Evolutionary conservation across 2,888 invertebrate species (phyloP).

Genomic region (Bellardia pandia): DNA sequence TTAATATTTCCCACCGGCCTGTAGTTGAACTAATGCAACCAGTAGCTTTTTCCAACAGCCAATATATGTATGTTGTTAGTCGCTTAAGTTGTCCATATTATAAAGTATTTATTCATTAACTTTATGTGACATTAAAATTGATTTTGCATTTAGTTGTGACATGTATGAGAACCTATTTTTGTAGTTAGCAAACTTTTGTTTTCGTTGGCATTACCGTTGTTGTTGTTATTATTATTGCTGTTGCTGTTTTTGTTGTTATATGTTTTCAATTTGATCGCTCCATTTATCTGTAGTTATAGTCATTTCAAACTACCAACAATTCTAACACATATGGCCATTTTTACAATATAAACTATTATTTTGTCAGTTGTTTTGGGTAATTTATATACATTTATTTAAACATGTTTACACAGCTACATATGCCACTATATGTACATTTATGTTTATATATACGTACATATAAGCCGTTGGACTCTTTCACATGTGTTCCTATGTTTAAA

Average conservation of each 20-base stretch:
- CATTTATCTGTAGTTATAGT: conserved; percentile 58
- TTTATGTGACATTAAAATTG: conserved; percentile 71
- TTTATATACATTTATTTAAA: conserved; percentile 37
- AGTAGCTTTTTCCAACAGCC: background rate
- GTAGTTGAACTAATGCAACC: no score
- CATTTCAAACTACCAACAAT: conserved; percentile 42
- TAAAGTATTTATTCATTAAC: conserved; percentile 65
- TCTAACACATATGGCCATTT: conserved; percentile 62
- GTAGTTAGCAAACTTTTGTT: conserved; percentile 11
- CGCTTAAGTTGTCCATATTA: conserved; percentile 35
- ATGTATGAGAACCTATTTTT: conserved; percentile 67
- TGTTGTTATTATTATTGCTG: conserved; percentile 16
- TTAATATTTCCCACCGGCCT: no score
- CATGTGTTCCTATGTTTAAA: conserved; percentile 13
- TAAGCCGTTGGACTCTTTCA: conserved; percentile 3
- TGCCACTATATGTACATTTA: no score
- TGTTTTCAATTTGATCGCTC: conserved; percentile 59
- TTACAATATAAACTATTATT: conserved; percentile 69
- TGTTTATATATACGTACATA: background rate
- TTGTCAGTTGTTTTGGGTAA: conserved; percentile 49
- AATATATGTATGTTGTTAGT: background rate
- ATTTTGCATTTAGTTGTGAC: conserved; percentile 70
- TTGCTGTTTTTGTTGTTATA: background rate
- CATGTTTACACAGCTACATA: background rate
- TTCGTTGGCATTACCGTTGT: conserved; percentile 5